Evolutionary conservation across 1,140 invertebrate genomes (phyloP), one percentile per base, ranked within the genome.

Genomic region (Antheraea mylitta): DNA sequence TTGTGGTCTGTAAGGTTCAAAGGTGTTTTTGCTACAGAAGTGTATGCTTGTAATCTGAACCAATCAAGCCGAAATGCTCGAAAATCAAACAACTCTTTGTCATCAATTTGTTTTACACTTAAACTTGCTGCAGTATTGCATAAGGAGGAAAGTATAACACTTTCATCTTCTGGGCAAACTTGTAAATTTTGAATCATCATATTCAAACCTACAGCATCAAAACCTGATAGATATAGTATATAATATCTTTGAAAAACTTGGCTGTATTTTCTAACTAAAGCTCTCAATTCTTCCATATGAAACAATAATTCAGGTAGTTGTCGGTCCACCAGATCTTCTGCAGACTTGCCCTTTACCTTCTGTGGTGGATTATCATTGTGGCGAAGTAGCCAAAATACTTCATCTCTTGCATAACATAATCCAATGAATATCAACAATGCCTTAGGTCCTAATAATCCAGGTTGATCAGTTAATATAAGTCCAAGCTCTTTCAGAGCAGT

Each of bases 231-330:
- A 94, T 98, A 99, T 91, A 99, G 98, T 19, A 99, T 96, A 92
- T 99, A 99, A 92, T 99, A 99, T 70, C 98, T 94, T 89, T 99
- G 98, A 92, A 99, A 97, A 3, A 99, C 98, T 94, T 99, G 97
- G 78, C 96, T 98, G 86, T 99, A 99, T 87, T 99, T 99, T 67
- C 97, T 94, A 7, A 99, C 97, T 59, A 99, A 84, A 48, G 97
- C 98, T 87, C 98, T 94, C 30, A 99, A 90, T 92, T 99, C 99
- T 91, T 99, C 98, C 95, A 99, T 99, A 78, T 99, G 98, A 89
- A 99, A 99, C 0, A 99, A 92, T 30, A 99, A 92, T 93, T 99
- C 99, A 8, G 99, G 99, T 36, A 99, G 93, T 87, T 99, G 98
- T 64, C 98, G 93, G 87, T 99, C 98, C 4, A 98, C 96, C 37